A percentile compares a stretch with the other conserved stretches of the same genome.
Evolutionary conservation across 2,888 invertebrate species (phyloP).

Genomic region (Himalopsyche anomala): DNA sequence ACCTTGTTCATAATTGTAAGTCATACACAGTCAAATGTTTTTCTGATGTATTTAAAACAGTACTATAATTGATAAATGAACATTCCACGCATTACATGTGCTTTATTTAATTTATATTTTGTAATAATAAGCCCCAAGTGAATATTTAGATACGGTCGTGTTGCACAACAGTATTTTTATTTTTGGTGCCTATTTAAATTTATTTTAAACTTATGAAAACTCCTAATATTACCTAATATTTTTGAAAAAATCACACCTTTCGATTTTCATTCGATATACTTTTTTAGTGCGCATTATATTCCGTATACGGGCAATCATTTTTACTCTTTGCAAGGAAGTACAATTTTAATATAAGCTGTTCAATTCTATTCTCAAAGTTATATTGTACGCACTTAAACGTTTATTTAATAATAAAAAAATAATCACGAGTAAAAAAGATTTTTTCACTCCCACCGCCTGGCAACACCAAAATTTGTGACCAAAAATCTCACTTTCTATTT

Average conservation of each 20-base stretch:
- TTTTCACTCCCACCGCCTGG: constrained; percentile 54
- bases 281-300: neutral
- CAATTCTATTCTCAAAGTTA: neutral
- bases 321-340: neutral
- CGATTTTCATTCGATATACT: constrained; percentile 26
- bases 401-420: constrained; percentile 26
- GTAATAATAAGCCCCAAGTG: too few species aligned
- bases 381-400: constrained; percentile 17
- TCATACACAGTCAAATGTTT: too few species aligned
- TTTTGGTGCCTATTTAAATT: constrained; percentile 6
- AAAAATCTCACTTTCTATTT: constrained; percentile 65
- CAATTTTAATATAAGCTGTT: neutral
- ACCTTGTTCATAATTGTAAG: too few species aligned
- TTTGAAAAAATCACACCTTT: neutral
- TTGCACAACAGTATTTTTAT: neutral
- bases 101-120: too few species aligned
- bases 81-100: too few species aligned
- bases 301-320: neutral
- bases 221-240: neutral
- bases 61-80: too few species aligned
- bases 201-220: neutral
- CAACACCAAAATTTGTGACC: constrained; percentile 62
- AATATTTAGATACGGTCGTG: too few species aligned
- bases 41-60: too few species aligned
- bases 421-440: constrained; percentile 8